phyloP scores from a whole-genome alignment of 2,888 invertebrate species.

The Brachynemurus nebulosus region DNA sequence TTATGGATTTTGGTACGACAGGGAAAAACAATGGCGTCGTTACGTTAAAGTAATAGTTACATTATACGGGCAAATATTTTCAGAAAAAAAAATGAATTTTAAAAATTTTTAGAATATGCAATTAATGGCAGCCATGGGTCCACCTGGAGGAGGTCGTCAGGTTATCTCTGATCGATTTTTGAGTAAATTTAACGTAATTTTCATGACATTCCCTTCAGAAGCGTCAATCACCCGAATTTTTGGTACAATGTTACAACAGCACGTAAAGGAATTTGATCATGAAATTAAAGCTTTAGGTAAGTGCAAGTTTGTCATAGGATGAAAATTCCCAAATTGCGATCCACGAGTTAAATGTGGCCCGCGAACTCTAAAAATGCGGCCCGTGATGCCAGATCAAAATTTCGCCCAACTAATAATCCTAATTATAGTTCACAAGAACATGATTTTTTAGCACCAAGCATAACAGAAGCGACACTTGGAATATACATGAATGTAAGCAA shows the following conservation, averaged over 20 bases:
- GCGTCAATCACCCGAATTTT: conserved; percentile 67
- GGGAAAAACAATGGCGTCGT: conserved; percentile 61
- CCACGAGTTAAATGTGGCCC: too few species aligned
- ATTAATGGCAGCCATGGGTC: conserved; percentile 69
- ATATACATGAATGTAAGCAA: conserved; percentile 57
- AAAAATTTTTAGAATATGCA: conserved; percentile 49
- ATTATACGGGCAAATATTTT: too few species aligned
- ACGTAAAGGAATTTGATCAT: conserved; percentile 60
- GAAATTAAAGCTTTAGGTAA: conserved; percentile 60
- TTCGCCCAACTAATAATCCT: too few species aligned
- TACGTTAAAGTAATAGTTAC: conserved; percentile 48
- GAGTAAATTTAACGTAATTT: conserved; percentile 61
- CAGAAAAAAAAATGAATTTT: not conserved
- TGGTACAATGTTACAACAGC: conserved; percentile 71
- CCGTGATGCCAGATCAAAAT: too few species aligned
- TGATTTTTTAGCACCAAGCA: conserved; percentile 39
- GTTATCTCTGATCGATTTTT: conserved; percentile 62
- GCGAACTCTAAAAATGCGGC: too few species aligned
- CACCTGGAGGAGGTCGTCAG: conserved; percentile 76
- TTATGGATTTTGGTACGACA: conserved; percentile 82
- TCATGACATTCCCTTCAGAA: conserved; percentile 72
- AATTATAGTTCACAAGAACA: too few species aligned
- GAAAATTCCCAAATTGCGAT: too few species aligned
- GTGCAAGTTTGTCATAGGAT: too few species aligned
- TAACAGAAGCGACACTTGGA: conserved; percentile 62